These are phyloP conservation scores for Cyprinodon tularosa DNA, from an alignment of 2,113 vertebrate species.

Conservation along the genomic window DNA sequence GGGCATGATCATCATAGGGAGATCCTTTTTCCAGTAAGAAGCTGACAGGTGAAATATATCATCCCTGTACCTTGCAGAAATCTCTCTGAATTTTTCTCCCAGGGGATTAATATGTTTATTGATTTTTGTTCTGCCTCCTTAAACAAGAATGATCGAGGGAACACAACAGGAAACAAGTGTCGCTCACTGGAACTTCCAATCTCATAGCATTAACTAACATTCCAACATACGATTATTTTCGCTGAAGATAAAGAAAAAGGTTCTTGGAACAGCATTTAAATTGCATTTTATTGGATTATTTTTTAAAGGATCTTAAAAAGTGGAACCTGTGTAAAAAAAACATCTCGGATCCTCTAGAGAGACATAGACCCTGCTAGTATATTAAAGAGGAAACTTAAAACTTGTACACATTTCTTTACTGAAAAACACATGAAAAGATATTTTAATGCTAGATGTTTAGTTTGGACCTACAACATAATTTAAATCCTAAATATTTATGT, in stretches of 20 bases:
- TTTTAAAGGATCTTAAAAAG: background rate
- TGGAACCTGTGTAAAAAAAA: background rate
- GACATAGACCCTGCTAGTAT: background rate
- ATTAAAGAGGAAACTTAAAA: conserved; percentile 30
- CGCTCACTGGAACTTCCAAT: background rate
- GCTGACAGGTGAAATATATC: conserved; percentile 63
- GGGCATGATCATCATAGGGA: conserved; percentile 43
- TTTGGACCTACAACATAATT: conserved; percentile 21
- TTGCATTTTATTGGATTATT: background rate
- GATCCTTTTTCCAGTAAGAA: conserved; percentile 33
- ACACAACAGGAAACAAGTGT: background rate
- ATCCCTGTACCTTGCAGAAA: conserved; percentile 44
- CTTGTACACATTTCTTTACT: conserved; percentile 70
- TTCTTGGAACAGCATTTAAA: background rate
- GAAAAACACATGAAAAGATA: conserved; percentile 64
- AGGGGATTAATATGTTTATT: conserved; percentile 25
- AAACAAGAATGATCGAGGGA: conserved; percentile 20
- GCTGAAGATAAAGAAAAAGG: background rate
- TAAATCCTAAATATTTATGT: background rate
- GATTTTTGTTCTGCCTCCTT: conserved; percentile 34
- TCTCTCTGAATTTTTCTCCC: conserved; percentile 28
- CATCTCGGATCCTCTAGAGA: conserved; percentile 7
- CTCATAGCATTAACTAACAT: background rate
- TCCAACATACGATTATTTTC: background rate
- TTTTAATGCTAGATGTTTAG: conserved; percentile 36